Base-by-base conservation (phyloP, 2,113 vertebrate species). In the Dasyurus viverrinus region DNA sequence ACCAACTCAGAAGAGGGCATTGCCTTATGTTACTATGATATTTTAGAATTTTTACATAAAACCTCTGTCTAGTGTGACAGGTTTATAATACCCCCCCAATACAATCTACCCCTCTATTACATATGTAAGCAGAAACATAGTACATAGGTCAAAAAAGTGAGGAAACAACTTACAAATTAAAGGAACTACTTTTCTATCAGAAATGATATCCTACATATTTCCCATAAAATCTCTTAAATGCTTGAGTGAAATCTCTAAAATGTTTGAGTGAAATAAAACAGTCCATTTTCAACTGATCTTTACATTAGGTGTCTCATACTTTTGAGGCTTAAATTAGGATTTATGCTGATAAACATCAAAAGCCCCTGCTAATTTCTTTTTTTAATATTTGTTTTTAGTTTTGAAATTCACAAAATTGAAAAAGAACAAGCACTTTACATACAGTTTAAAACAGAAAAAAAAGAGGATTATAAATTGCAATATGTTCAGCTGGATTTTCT, bases 11-110 rank as follows among this genome's bases (percentile, higher is more conserved):
- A 97, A 98, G 94, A 96, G 54, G 94, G 94, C 96, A 98, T 97
- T 98, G 98, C 96, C 96, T 98, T 96, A 97, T 97, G 97, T 96
- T 97, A 98, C 95, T 92, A 96, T 95, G 95, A 96, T 97, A 97
- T 95, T 97, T 95, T 96, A 92, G 97, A 97, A 93, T 48, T 60
- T 52, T 96, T 97, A 94, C 91, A 90, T 95, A 97, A 96, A 97
- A 90, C 95, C 96, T 94, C 89, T 54, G 90, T 5, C 19, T 2
- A 3, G 27, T 30, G 12, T 92, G 95, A 97, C 27, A 93, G 94
- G 54, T 91, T 90, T 95, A 94, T 25, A 94, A 98, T 16, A 94
- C 54, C 48, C 48, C 90, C 48, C n/a, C n/a, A 55, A 26, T 91
- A n/a, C 27, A 48, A 42, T 30, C 68, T 89, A 60, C 46, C 30